Conservation (phyloP, 2,888 invertebrate species). For the Polylopha cassiicola region DNA sequence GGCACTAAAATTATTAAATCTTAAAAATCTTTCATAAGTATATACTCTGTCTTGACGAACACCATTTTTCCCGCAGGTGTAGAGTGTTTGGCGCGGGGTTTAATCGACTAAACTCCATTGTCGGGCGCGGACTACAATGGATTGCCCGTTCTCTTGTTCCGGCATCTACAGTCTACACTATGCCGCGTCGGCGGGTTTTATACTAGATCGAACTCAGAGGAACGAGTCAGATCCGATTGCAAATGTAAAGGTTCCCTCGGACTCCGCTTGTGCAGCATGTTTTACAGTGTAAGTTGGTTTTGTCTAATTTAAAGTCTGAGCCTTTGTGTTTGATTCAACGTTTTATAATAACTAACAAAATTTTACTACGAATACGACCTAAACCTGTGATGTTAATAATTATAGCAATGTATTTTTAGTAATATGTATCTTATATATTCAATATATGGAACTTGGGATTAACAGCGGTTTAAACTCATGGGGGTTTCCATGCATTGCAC, state of each 20-base stretch:
- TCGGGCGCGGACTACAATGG: constrained; percentile 45
- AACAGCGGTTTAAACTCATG: too few species aligned
- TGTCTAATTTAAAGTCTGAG: neutral
- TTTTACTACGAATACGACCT: too few species aligned
- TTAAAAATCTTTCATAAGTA: too few species aligned
- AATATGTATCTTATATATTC: too few species aligned
- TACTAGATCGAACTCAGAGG: constrained; percentile 34
- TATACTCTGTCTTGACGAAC: constrained; percentile 39
- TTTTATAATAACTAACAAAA: too few species aligned
- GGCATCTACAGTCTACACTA: constrained; percentile 32
- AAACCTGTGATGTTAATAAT: too few species aligned
- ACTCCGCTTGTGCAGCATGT: neutral
- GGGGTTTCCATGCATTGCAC: too few species aligned
- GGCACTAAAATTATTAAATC: too few species aligned
- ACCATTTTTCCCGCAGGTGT: constrained; percentile 50
- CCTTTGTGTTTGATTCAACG: too few species aligned
- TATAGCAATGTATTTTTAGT: too few species aligned
- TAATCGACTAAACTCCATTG: constrained; percentile 59
- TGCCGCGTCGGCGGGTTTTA: constrained; percentile 35
- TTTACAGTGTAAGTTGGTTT: neutral
- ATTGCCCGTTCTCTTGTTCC: constrained; percentile 39
- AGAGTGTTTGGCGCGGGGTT: constrained; percentile 47
- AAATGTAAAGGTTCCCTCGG: constrained; percentile 11
- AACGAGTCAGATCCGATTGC: constrained; percentile 25
- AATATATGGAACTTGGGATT: too few species aligned